Base-by-base conservation (phyloP, 2,797 vertebrate species). In the Pseudochirops corinnae region DNA sequence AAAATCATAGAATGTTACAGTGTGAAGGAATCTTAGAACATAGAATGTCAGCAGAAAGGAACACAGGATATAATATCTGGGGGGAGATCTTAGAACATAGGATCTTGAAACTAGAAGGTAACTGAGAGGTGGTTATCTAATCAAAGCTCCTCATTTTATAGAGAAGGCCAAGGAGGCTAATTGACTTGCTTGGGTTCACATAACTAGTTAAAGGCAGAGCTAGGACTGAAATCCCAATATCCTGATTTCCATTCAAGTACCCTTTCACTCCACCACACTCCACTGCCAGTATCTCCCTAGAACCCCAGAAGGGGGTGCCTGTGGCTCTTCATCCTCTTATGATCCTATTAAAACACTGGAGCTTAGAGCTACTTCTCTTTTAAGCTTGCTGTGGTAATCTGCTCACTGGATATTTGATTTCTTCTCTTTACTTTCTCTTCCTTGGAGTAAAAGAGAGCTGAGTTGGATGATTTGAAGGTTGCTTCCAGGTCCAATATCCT, bases 361-460 rank as follows among this genome's bases (percentile, higher is more conserved):
- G 46, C 91, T 82, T 46, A 29, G 24, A 31, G 93, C 55, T 56
- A 93, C 92, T 55, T 87, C 90, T 55, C 53, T 50, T 82, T 82
- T 26, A 46, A 95, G 95, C 96, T 97, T 97, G 96, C 94, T 33
- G 60, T 60, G 97, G 96, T 96, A 97, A 92, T 91, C 92, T 67
- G 95, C 95, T 60, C 14, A 3, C 31, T n/a, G 93, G 67, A 93
- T 55, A 90, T 31, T 60, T 56, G 56, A 50, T 56, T 91, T 74
- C 7, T 96, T 95, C 97, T 94, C 56, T 97, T 97, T 97, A 97
- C 97, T 98, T 98, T 97, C 98, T 98, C 98, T 98, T 98, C 98
- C 96, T 5, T 24, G 56, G 58, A 92, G 0, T 5, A 97, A 97
- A 96, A 98, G 97, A 0, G 95, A 96, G 55, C 39, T 46, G 74